Percentiles rank a stretch among this genome's conserved stretches.
These are phyloP conservation scores for Zophobas atratus DNA, from an alignment of 1,140 invertebrate species.

Conservation along the genomic window DNA sequence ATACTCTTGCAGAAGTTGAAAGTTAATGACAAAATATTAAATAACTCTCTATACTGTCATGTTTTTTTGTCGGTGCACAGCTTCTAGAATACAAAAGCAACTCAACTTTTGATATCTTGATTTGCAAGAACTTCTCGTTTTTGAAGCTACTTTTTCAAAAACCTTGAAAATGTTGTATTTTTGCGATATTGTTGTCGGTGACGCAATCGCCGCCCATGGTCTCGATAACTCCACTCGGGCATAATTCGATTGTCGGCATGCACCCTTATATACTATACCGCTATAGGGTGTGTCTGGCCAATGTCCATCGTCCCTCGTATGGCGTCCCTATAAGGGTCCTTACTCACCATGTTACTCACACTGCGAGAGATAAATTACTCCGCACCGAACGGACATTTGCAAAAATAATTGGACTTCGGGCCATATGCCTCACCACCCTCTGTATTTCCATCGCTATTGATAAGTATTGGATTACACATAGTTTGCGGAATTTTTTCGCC, in stretches of 20 bases:
- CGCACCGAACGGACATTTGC: conserved; percentile 44
- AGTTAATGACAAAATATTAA: too few relatives aligned
- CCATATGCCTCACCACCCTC: conserved; percentile 35
- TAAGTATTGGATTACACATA: conserved; percentile 46
- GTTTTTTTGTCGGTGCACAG: too few relatives aligned
- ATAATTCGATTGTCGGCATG: conserved; percentile 51
- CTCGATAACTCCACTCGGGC: conserved; percentile 4
- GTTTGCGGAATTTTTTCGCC: conserved; percentile 42
- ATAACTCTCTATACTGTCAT: too few relatives aligned
- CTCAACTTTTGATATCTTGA: too few relatives aligned
- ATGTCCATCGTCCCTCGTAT: conserved; percentile 49
- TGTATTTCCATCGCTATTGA: conserved; percentile 20
- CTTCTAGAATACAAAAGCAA: too few relatives aligned
- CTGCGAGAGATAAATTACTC: conserved; percentile 47
- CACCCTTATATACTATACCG: conserved; percentile 46
- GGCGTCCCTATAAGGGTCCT: conserved; percentile 25
- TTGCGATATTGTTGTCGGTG: too few relatives aligned
- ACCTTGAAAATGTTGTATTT: too few relatives aligned
- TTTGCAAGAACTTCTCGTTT: too few relatives aligned
- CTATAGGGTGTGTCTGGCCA: conserved; percentile 51
- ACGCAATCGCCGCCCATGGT: not conserved
- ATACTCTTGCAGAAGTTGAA: too few relatives aligned
- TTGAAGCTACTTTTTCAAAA: too few relatives aligned
- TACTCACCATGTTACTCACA: conserved; percentile 51
- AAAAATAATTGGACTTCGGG: conserved; percentile 53